These are phyloP conservation scores for Mayetiola destructor DNA, from an alignment of 2,888 invertebrate genomes.

Conservation along the genomic window DNA sequence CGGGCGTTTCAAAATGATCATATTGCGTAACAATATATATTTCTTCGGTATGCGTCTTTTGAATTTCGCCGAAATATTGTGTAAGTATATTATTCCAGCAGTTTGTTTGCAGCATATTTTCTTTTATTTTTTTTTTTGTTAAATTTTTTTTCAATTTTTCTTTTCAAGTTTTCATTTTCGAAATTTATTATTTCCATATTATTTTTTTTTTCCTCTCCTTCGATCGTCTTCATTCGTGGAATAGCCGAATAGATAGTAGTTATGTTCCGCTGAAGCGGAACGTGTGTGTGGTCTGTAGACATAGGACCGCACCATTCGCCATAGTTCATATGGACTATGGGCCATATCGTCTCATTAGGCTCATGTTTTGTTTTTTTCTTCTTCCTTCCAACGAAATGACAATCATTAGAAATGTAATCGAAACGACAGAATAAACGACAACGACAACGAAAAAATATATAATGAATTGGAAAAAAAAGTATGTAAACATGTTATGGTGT, in stretches of 20 bases:
- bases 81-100: no score
- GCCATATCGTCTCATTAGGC: constrained; percentile 5
- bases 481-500: no score
- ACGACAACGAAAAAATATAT: background rate
- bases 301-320: background rate
- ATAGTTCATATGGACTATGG: background rate
- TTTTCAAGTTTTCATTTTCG: no score
- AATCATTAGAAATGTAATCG: background rate
- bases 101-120: no score
- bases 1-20: background rate
- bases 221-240: background rate
- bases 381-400: background rate
- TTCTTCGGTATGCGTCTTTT: background rate
- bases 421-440: background rate
- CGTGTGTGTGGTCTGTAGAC: constrained; percentile 8
- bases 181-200: no score
- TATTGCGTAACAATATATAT: background rate
- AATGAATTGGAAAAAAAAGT: background rate
- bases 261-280: background rate
- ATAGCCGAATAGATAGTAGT: no score
- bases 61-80: no score
- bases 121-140: background rate
- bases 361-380: no score
- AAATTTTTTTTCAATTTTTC: background rate
- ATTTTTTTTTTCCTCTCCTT: background rate